These are phyloP conservation scores for Electrona antarctica DNA, from an alignment of 2,113 vertebrate species.

Conservation along the genomic window DNA sequence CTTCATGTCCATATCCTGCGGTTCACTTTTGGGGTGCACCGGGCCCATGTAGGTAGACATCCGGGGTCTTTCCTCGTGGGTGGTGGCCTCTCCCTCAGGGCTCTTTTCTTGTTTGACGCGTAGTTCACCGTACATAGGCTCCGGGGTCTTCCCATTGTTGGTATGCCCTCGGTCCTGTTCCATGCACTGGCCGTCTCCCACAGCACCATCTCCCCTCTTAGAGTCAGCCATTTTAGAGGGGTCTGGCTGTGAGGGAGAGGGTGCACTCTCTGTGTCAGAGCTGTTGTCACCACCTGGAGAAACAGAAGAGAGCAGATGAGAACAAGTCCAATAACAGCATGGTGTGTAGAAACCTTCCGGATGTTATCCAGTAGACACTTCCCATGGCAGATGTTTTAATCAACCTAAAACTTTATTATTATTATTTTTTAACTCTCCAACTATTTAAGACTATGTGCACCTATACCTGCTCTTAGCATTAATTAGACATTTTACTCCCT, in stretches of 20 bases:
- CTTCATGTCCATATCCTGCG: conserved; percentile 84
- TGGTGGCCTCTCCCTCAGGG: conserved; percentile 75
- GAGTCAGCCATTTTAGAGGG: conserved; percentile 84
- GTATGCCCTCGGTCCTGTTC: conserved; percentile 65
- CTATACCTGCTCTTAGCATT: too few species aligned
- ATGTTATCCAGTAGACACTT: neutral
- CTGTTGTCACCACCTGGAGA: conserved; percentile 92
- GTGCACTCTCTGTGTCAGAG: conserved; percentile 98
- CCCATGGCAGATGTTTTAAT: too few species aligned
- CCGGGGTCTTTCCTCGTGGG: conserved; percentile 79
- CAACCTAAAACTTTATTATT: too few species aligned
- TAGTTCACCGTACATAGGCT: conserved; percentile 77
- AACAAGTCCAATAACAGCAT: conserved; percentile 1
- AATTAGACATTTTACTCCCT: too few species aligned
- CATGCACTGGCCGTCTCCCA: conserved; percentile 74
- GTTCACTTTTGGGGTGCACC: conserved; percentile 85
- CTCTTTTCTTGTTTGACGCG: conserved; percentile 85
- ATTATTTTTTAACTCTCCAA: too few species aligned
- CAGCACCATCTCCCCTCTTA: conserved; percentile 71
- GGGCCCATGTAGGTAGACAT: conserved; percentile 73
- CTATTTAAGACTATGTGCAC: too few species aligned
- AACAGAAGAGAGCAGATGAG: conserved; percentile 3
- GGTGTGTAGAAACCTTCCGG: neutral
- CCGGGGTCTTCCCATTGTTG: conserved; percentile 74
- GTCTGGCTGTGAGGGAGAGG: conserved; percentile 92